Evolutionary conservation across 1,140 invertebrate species (phyloP).

Genomic region (Zeugodacus cucurbitae): DNA sequence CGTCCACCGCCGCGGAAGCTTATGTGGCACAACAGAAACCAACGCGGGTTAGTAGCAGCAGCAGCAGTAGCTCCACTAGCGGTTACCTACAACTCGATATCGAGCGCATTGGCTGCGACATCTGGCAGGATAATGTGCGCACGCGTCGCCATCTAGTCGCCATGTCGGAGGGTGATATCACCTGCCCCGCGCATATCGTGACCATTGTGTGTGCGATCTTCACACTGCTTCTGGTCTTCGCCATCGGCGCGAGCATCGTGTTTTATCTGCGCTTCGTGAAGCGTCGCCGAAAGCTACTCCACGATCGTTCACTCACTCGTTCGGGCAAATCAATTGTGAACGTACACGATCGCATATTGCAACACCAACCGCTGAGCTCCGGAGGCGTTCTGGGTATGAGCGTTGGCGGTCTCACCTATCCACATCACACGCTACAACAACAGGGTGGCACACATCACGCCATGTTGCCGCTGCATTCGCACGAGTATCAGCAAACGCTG

Average conservation of each 20-base stretch:
- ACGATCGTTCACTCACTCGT: slow-evolving; percentile 55
- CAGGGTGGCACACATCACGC: slow-evolving; percentile 53
- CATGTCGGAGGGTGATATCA: slow-evolving; percentile 64
- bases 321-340: slow-evolving; percentile 63
- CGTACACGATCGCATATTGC: slow-evolving; percentile 62
- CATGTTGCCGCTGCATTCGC: slow-evolving; percentile 54
- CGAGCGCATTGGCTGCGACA: slow-evolving; percentile 62
- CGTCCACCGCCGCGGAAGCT: slow-evolving; percentile 49
- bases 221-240: slow-evolving; percentile 57
- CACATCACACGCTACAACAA: slow-evolving; percentile 58
- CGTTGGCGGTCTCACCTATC: slow-evolving; percentile 50
- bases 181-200: slow-evolving; percentile 64
- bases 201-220: slow-evolving; percentile 64
- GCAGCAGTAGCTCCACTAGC: slow-evolving; percentile 31
- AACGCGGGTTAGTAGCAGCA: slow-evolving; percentile 40
- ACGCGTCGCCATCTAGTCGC: slow-evolving; percentile 52
- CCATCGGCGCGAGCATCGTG: slow-evolving; percentile 61
- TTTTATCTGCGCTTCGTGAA: slow-evolving; percentile 64
- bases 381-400: neutral
- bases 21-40: slow-evolving; percentile 60
- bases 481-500: slow-evolving; percentile 60
- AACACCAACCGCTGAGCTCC: slow-evolving; percentile 53
- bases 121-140: slow-evolving; percentile 58
- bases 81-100: slow-evolving; percentile 59
- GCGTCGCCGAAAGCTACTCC: slow-evolving; percentile 56